A percentile compares a stretch with the other conserved stretches of the same genome.
Evolutionary conservation across 2,113 vertebrate genomes (phyloP).

Genomic region (Marmota flaviventris): DNA sequence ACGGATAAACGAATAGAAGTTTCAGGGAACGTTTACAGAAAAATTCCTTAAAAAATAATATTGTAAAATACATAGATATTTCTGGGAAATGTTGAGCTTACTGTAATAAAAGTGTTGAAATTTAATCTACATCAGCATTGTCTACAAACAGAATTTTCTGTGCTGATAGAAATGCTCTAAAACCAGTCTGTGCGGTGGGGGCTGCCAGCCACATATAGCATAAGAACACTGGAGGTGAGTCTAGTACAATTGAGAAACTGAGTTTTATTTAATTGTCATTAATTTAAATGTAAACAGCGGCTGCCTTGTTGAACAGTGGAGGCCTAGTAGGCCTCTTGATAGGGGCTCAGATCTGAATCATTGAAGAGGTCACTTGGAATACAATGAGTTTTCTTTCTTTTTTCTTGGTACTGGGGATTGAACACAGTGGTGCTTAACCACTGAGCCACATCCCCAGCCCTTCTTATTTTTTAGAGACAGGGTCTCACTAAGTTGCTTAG

Average conservation of each 20-base stretch:
- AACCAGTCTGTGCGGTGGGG: background rate
- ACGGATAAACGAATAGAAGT: background rate
- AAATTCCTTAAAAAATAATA: background rate
- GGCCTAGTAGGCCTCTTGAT: background rate
- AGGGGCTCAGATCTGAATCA: background rate
- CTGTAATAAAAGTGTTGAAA: background rate
- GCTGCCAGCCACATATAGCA: background rate
- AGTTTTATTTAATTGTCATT: background rate
- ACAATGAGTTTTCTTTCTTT: background rate
- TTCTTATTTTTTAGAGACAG: no score
- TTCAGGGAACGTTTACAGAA: background rate
- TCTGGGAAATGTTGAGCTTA: background rate
- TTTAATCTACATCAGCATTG: background rate
- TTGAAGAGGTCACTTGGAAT: background rate
- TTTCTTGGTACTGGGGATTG: no score
- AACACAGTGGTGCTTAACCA: no score
- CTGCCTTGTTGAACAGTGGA: background rate
- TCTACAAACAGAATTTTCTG: background rate
- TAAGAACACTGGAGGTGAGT: background rate
- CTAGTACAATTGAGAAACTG: background rate
- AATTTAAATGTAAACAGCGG: slow-evolving; percentile 18
- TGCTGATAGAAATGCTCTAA: background rate
- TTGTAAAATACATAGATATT: background rate
- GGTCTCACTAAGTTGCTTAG: no score
- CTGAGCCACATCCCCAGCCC: no score